A percentile compares a stretch with the other conserved stretches of the same genome.
phyloP scores from a whole-genome alignment of 2,888 invertebrate species.

The Bhutanitis thaidina region DNA sequence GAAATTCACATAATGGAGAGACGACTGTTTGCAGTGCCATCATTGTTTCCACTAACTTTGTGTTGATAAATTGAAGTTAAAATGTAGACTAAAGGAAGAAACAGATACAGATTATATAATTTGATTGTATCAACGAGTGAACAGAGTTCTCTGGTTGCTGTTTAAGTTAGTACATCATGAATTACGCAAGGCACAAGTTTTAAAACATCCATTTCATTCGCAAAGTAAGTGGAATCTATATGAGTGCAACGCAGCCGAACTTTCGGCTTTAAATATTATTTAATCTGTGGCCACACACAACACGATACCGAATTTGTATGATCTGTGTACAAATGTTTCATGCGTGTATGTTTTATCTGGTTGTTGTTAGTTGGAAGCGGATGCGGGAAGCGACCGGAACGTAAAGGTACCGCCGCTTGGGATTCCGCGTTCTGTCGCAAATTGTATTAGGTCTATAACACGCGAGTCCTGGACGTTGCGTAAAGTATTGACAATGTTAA shows the following conservation, averaged over 20 bases:
- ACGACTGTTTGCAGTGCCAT: background rate
- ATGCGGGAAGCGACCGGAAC: slow-evolving; percentile 28
- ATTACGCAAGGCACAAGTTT: too few species aligned
- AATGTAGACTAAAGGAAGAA: too few species aligned
- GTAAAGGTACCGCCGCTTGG: slow-evolving; percentile 31
- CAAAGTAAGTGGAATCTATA: background rate
- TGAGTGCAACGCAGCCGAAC: background rate
- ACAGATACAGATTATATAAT: too few species aligned
- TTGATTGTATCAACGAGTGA: too few species aligned
- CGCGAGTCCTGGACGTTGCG: slow-evolving; percentile 3
- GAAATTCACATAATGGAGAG: background rate
- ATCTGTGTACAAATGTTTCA: background rate
- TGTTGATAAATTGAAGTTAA: too few species aligned
- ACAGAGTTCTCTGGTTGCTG: too few species aligned
- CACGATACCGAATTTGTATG: too few species aligned
- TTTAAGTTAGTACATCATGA: too few species aligned
- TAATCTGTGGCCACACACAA: background rate
- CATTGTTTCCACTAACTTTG: background rate
- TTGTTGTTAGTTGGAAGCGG: slow-evolving; percentile 37
- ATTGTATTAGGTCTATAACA: slow-evolving; percentile 7
- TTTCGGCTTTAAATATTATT: background rate
- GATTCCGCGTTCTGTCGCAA: background rate
- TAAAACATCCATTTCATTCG: too few species aligned
- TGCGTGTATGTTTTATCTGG: slow-evolving; percentile 26
- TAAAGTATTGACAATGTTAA: slow-evolving; percentile 10